A percentile compares a stretch with the other conserved stretches of the same genome.
These are phyloP conservation scores for Halcyon senegalensis DNA, from an alignment of 2,113 vertebrate genomes.

Conservation along the genomic window DNA sequence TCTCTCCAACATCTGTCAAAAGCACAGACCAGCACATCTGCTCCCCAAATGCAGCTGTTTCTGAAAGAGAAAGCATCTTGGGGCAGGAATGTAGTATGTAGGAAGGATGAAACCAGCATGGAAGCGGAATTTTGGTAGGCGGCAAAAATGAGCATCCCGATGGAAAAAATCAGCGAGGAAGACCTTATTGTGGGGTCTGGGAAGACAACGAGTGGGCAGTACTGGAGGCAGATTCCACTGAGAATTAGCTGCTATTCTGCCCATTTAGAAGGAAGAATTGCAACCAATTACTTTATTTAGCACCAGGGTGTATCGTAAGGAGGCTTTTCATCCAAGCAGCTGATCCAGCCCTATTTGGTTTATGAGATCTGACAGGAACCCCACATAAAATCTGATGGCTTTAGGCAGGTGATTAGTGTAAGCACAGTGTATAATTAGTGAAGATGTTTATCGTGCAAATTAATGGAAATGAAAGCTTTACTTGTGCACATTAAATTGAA, in stretches of 20 bases:
- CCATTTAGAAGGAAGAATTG: not conserved
- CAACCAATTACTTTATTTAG: rapidly evolving
- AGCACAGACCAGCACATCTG: not conserved
- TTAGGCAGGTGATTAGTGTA: conserved; percentile 31
- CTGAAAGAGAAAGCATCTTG: rapidly evolving
- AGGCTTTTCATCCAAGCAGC: not conserved
- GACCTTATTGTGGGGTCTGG: not conserved
- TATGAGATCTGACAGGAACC: not conserved
- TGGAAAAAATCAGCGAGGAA: not conserved
- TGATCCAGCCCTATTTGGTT: not conserved
- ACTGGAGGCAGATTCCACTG: not conserved
- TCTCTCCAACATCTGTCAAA: not conserved
- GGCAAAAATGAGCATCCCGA: not conserved
- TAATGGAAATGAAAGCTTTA: not conserved
- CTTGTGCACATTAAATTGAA: not conserved
- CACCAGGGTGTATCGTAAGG: not conserved
- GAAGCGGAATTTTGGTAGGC: not conserved
- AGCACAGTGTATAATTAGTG: not conserved
- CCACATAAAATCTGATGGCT: not conserved
- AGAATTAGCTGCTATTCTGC: not conserved
- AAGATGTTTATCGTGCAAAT: conserved; percentile 9
- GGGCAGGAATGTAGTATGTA: not conserved
- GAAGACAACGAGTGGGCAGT: rapidly evolving
- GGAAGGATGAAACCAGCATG: not conserved
- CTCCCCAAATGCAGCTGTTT: rapidly evolving